Evolutionary conservation across 2,113 vertebrate species (phyloP), one percentile per base, ranked within the genome.

Genomic region (Heterotis niloticus): DNA sequence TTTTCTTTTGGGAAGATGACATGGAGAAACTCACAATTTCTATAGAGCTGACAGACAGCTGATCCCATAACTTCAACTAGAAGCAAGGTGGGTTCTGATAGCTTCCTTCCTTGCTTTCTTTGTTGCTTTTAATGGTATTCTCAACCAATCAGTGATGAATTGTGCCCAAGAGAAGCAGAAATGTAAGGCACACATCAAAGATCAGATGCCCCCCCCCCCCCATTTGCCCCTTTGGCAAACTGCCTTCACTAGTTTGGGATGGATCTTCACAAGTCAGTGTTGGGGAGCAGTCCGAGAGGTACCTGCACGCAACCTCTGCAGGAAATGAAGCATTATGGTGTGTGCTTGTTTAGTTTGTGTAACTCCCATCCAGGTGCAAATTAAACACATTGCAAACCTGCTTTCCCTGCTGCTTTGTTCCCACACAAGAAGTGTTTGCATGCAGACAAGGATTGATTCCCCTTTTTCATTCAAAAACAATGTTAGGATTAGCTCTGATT

Each of bases 1-100:
- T 68, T 69, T 65, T 78, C 76, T 73, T 14, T 60, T 77, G 62
- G 68, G 24, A 28, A 68, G 75, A 56, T 56, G 28, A 56, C 60
- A 64, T 68, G 56, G 16, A 44, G 60, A 62, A 60, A 72, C 52
- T 34, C 67, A 54, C 18, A 18, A 11, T 60, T 76, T 16, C 57
- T 59, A 51, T 11, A 56, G 28, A 28, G 28, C 52, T 12, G 59
- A 24, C 76, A 69, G 4, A 78, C 64, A 17, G 17, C 24, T 44
- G 64, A 4, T 2, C n/a, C 59, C 54, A 11, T 4, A 7, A 23
- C 1, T 70, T 7, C 18, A 14, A 57, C 7, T 5, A 24, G 54
- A 59, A 14, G 24, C 52, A 18, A 18, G 26, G 54, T 28, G 5
- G 5, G 0, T 24, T 18, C 29, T 65, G 1, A 14, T 26, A 20